Evolutionary conservation across 1,140 invertebrate genomes (phyloP), one percentile per base, ranked within the genome.

Genomic region (Drosophila bocki): DNA sequence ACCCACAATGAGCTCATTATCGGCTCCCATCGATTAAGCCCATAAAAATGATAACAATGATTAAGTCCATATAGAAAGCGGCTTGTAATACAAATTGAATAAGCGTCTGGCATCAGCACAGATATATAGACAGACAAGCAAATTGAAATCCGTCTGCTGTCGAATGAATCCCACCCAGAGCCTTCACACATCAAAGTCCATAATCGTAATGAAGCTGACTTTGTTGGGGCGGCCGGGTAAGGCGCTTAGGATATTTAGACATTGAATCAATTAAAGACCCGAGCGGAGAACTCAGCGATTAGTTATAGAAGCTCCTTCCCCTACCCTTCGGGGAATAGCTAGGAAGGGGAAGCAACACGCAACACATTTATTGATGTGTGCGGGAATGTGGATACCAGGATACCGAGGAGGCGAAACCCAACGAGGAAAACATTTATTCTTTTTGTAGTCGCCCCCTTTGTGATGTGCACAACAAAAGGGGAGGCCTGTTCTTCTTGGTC

Each of bases 221-320:
- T 67, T 61, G 57, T 61, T 26, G 22, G 13, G 22, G 47, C 26
- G 64, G 63, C 48, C 54, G 67, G 78, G 51, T 78, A 88, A 84
- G 57, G 56, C 56, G 68, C 84, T 80, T 68, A 75, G 69, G 59
- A 60, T 90, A 71, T 67, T 88, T 69, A 77, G 75, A 76, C 78
- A 80, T 67, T 80, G 68, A 85, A 90, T 90, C 85, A 88, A 88
- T 88, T 90, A 88, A 84, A 90, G 69, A 90, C 65, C 68, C 64
- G 17, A 75, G 54, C 58, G 59, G 59, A 44, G 37, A 47, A 60
- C 45, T 37, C 41, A 32, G 62, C 61, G 72, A 77, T 77, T 77
- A 76, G 70, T 72, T 74, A 51, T 71, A 51, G 70, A 72, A 42
- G 70, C 45, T 50, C 22, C 39, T 54, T 4, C 9, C 3, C 33